Base-by-base conservation (phyloP, 2,113 vertebrate species). In the Eupsittula cactorum region DNA sequence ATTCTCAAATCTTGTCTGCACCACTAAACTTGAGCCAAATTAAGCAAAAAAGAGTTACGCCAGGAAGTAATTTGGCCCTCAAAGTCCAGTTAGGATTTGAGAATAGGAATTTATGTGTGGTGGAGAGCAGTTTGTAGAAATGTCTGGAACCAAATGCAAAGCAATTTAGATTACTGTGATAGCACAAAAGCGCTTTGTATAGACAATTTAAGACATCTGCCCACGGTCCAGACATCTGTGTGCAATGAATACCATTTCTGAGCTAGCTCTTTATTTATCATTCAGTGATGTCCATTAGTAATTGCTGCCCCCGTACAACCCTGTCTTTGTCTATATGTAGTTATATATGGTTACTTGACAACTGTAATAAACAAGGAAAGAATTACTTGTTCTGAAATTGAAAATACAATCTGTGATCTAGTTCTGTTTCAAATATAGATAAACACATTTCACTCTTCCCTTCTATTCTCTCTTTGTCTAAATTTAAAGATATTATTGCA, bases 161-260 rank as follows among this genome's bases (percentile, higher is more conserved):
- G 88, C 95, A 97, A 96, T 96, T 95, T 95, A 92, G 67, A 96
- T 91, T 70, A 65, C 75, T 95, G 80, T 65, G 93, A 95, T 92
- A 94, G 86, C 63, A 96, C 92, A 96, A 93, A 96, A 96, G 88
- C 3, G 13, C 84, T 96, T 92, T 94, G 92, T 94, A 86, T 42
- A 69, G 95, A 85, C 53, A 35, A 95, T 96, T 93, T 97, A 96
- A 96, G 95, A 94, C 90, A 96, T 95, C 95, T 97, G 90, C 92
- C 93, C 63, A 57, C 76, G 49, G 88, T 87, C 86, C 96, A 96
- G 95, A 93, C 95, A 88, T 95, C 93, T 97, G 96, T 94, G 95
- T 86, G 86, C 77, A 89, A 79, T 97, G 95, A 96, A 96, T 96
- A 88, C 89, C 49, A 73, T 71, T 77, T 96, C 28, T 89, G 81